phyloP scores from a whole-genome alignment of 2,888 invertebrate species.

The Eledona agricola region DNA sequence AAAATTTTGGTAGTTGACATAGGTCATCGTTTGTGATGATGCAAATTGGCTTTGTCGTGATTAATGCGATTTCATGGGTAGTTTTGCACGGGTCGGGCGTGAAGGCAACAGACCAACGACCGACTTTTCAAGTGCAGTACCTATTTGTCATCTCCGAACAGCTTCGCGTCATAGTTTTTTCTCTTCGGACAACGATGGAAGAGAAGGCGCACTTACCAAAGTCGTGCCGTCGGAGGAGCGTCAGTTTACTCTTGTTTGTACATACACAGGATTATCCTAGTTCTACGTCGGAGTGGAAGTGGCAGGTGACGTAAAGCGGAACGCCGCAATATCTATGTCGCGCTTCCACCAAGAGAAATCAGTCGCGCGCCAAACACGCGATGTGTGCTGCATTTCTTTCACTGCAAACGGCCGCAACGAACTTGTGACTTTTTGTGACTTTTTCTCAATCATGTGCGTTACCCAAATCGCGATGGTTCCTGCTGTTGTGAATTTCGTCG shows the following conservation, averaged over 20 bases:
- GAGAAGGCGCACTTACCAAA: conserved; percentile 1
- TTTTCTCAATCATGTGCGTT: conserved; percentile 59
- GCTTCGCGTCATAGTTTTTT: neutral
- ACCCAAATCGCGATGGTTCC: conserved; percentile 61
- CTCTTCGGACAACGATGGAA: neutral
- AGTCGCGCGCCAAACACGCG: conserved; percentile 33
- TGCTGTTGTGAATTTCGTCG: conserved; percentile 60
- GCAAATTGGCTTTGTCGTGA: neutral
- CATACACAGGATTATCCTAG: conserved; percentile 23
- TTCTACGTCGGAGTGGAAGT: conserved; percentile 40
- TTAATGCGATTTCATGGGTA: conserved; percentile 12
- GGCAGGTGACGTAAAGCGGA: conserved; percentile 47
- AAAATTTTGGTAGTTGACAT: neutral
- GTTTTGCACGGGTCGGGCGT: conserved; percentile 6
- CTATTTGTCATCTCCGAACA: too few species aligned
- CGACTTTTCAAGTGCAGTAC: too few species aligned
- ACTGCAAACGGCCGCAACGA: too few species aligned
- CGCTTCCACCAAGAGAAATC: conserved; percentile 42
- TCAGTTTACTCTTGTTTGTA: conserved; percentile 26
- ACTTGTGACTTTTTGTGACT: conserved; percentile 14
- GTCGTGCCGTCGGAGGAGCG: conserved; percentile 1
- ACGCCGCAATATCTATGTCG: conserved; percentile 47
- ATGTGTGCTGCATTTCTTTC: conserved; percentile 8
- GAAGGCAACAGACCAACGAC: conserved; percentile 6
- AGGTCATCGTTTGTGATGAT: neutral